Evolutionary conservation across 2,113 vertebrate species (phyloP), one percentile per base, ranked within the genome.

Genomic region (Paradisaea rubra): DNA sequence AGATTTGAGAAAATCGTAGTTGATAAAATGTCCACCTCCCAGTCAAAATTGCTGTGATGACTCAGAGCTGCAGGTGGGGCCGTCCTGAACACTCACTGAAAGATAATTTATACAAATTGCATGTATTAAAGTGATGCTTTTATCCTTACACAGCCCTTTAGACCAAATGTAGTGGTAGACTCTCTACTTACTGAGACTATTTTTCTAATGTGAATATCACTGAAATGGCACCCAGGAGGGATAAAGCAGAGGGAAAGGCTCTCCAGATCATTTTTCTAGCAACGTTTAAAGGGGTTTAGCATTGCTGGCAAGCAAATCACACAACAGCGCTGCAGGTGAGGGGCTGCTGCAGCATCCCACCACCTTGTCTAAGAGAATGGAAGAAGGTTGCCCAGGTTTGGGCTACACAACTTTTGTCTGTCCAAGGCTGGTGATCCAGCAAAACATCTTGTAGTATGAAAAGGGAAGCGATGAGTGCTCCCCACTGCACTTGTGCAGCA

Each of bases 401-500:
- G 30, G 42, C 68, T 30, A 15, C 42, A 41, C 15, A 74, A 7
- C 31, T 78, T 37, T 65, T 8, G 0, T 33, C 72, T 80, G 20
- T 41, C 20, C n/a, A 28, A 49, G 39, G 28, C 57, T 66, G 53
- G 23, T 52, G 52, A 52, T 47, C 33, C 42, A 74, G 47, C 49
- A 54, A 66, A 93, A 35, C 2, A 2, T 42, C 65, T 56, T 20
- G 61, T 18, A 22, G 25, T 44, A 53, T 0, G 2, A 74, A 61
- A 53, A 2, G 18, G 31, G 42, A 31, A 69, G 47, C 0, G 1
- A 35, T 5, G 41, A 39, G 30, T 41, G 57, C 30, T 81, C 53
- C 66, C 25, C 70, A 33, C 33, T 3, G 3, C 4, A 4, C 25
- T 50, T 0, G 0, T n/a, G 21, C 30, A 44, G 64, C 7, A 15